Evolutionary conservation across 2,113 vertebrate genomes (phyloP).

Genomic region (Archilochus colubris): DNA sequence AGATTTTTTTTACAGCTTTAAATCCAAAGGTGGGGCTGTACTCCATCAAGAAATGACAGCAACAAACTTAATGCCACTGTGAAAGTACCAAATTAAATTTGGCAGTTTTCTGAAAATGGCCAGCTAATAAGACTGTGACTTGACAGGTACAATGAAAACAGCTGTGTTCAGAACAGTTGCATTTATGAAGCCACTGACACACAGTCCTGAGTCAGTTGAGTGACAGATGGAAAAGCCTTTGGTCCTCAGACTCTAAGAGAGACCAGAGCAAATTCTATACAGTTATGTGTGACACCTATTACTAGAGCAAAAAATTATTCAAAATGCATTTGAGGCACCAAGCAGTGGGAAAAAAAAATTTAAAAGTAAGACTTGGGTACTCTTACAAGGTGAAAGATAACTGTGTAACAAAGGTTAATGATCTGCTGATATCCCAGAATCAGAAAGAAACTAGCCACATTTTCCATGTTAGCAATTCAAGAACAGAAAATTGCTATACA

Average conservation of each 20-base stretch:
- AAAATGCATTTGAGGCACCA: neutral
- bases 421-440: neutral
- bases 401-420: neutral
- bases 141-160: neutral
- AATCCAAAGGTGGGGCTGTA: slow-evolving; percentile 2
- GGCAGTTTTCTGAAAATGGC: neutral
- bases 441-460: neutral
- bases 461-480: neutral
- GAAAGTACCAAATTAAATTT: neutral
- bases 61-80: neutral
- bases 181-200: neutral
- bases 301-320: neutral
- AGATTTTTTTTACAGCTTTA: slow-evolving; percentile 7
- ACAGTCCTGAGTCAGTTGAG: neutral
- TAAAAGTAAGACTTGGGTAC: neutral
- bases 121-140: neutral
- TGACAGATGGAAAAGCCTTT: neutral
- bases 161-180: neutral
- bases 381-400: neutral
- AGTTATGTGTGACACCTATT: neutral
- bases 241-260: neutral
- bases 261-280: neutral
- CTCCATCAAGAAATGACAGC: slow-evolving; percentile 8
- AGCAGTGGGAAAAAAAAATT: neutral
- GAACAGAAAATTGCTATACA: neutral